phyloP scores from a whole-genome alignment of 30 jellyfish, hydroid and myxozoan species.

The Aurelia aurita complex sp. Pacific region DNA sequence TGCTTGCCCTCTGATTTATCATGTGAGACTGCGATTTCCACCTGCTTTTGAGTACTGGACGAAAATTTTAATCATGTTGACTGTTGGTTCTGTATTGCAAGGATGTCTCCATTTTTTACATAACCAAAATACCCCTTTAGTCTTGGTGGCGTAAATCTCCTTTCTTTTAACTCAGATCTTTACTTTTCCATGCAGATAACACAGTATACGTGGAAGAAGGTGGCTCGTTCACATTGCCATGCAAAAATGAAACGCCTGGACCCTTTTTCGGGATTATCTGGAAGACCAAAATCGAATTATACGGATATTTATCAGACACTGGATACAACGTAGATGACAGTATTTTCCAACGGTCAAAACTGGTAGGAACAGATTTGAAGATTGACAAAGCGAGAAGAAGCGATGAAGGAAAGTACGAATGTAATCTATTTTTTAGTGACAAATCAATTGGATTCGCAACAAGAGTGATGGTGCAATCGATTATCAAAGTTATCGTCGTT shows the following conservation, averaged over 20 bases:
- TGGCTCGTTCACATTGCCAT: constrained; percentile 41
- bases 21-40: too few relatives aligned
- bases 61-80: too few relatives aligned
- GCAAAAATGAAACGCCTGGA: constrained; percentile 76
- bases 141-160: too few relatives aligned
- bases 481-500: constrained; percentile 23
- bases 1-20: too few relatives aligned
- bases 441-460: neutral
- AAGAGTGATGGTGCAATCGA: constrained; percentile 37
- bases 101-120: too few relatives aligned
- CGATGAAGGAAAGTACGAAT: constrained; percentile 65
- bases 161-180: neutral
- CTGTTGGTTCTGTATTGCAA: too few relatives aligned
- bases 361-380: constrained; percentile 52
- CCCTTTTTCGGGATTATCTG: constrained; percentile 50
- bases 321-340: constrained; percentile 26
- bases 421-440: constrained; percentile 33
- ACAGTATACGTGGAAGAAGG: constrained; percentile 56
- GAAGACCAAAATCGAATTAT: constrained; percentile 34
- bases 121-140: too few relatives aligned
- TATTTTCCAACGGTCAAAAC: constrained; percentile 26
- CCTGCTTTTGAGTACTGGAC: too few relatives aligned
- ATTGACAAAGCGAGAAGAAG: constrained; percentile 11
- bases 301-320: neutral
- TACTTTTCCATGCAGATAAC: constrained; percentile 13